Percentiles rank a stretch among this genome's conserved stretches.
phyloP scores from a whole-genome alignment of 2,113 vertebrate genomes.

The Sander lucioperca region DNA sequence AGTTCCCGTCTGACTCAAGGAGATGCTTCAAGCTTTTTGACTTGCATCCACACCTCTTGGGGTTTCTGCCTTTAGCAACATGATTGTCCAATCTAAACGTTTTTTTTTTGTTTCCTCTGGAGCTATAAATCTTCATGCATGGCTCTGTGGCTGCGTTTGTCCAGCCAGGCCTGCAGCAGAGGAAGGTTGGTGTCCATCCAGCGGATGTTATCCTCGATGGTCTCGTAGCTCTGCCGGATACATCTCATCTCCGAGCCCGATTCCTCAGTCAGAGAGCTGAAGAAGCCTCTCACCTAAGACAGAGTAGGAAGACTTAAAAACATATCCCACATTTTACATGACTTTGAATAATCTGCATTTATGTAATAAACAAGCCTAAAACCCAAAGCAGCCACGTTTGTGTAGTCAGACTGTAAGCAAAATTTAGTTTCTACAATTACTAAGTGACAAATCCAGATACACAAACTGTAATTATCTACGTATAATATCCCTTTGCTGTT shows the following conservation, averaged over 20 bases:
- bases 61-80: background rate
- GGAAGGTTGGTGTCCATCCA: slow-evolving; percentile 91
- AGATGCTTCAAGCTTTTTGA: background rate
- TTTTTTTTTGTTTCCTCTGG: background rate
- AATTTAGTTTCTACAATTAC: too few relatives aligned
- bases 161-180: slow-evolving; percentile 86
- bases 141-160: slow-evolving; percentile 35
- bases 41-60: background rate
- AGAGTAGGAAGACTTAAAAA: background rate
- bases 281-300: slow-evolving; percentile 87
- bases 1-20: background rate
- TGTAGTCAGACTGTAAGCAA: background rate
- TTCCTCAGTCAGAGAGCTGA: slow-evolving; percentile 86
- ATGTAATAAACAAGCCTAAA: background rate
- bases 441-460: too few relatives aligned
- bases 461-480: too few relatives aligned
- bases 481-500: background rate
- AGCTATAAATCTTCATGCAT: slow-evolving; percentile 67
- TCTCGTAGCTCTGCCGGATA: slow-evolving; percentile 89
- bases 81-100: background rate
- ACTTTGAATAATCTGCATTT: background rate
- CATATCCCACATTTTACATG: background rate
- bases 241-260: slow-evolving; percentile 87
- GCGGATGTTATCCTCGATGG: slow-evolving; percentile 89
- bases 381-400: background rate